A percentile compares a stretch with the other conserved stretches of the same genome.
Evolutionary conservation across 35 echinoderm and acorn worm species (phyloP).

Genomic region (Apostichopus japonicus): DNA sequence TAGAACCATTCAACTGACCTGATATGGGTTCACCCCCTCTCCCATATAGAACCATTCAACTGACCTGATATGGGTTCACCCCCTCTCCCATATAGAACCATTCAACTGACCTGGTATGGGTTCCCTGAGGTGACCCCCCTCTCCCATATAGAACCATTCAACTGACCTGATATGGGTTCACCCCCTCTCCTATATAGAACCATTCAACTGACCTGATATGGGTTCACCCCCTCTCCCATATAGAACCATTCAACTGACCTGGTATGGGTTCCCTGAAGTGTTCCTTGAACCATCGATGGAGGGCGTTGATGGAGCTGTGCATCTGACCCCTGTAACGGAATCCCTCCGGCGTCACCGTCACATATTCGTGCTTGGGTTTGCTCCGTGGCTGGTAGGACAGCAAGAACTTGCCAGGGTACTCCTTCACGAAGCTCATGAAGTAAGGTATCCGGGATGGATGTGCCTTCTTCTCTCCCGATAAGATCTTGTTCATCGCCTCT

Average conservation of each 20-base stretch:
- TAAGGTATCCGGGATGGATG: conserved; percentile 82
- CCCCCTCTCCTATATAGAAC: not conserved
- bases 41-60: no score
- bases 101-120: no score
- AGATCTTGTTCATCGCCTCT: conserved; percentile 77
- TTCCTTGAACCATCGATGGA: conserved; percentile 96
- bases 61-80: no score
- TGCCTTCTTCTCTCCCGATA: conserved; percentile 76
- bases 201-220: conserved; percentile 75
- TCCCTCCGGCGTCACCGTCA: conserved; percentile 85
- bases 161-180: conserved; percentile 91
- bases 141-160: no score
- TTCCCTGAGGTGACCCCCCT: no score
- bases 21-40: no score
- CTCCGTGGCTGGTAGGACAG: conserved; percentile 88
- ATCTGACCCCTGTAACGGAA: conserved; percentile 80
- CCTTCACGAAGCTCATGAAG: conserved; percentile 84
- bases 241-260: conserved; percentile 45
- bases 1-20: no score
- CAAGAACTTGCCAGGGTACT: conserved; percentile 84
- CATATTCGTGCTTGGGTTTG: conserved; percentile 84
- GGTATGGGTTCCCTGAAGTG: conserved; percentile 98
- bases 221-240: conserved; percentile 58
- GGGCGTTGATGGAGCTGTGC: conserved; percentile 72
- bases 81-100: no score